Evolutionary conservation across 2,888 invertebrate genomes (phyloP).

Genomic region (Plutella xylostella): DNA sequence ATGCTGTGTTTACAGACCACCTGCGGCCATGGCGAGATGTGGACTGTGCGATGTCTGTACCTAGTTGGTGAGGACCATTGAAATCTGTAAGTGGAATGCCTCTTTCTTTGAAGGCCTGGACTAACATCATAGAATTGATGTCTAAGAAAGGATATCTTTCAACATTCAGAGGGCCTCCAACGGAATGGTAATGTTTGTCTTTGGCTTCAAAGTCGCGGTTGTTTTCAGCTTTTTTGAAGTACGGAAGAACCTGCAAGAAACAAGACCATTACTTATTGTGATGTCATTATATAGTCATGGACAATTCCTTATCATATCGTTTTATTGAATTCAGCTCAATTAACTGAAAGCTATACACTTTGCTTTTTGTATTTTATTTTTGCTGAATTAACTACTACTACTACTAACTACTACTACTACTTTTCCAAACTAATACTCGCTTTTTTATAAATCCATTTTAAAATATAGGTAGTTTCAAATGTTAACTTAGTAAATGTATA

Average conservation of each 20-base stretch:
- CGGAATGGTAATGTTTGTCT: constrained; percentile 68
- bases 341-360: no score
- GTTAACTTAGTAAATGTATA: no score
- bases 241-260: constrained; percentile 73
- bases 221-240: constrained; percentile 76
- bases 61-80: constrained; percentile 69
- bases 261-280: no score
- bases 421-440: no score
- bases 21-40: constrained; percentile 72
- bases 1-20: constrained; percentile 73
- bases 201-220: constrained; percentile 67
- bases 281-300: no score
- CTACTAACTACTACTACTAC: no score
- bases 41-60: constrained; percentile 72
- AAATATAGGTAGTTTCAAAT: no score
- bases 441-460: no score
- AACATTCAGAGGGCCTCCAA: constrained; percentile 73
- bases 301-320: no score
- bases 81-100: constrained; percentile 72
- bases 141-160: constrained; percentile 74
- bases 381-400: no score
- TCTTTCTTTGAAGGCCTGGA: constrained; percentile 72
- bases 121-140: constrained; percentile 62
- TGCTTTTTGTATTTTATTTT: no score
- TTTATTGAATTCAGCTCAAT: no score